These are phyloP conservation scores for Eremobia ochroleuca DNA, from an alignment of 2,888 invertebrate genomes.

Conservation along the genomic window DNA sequence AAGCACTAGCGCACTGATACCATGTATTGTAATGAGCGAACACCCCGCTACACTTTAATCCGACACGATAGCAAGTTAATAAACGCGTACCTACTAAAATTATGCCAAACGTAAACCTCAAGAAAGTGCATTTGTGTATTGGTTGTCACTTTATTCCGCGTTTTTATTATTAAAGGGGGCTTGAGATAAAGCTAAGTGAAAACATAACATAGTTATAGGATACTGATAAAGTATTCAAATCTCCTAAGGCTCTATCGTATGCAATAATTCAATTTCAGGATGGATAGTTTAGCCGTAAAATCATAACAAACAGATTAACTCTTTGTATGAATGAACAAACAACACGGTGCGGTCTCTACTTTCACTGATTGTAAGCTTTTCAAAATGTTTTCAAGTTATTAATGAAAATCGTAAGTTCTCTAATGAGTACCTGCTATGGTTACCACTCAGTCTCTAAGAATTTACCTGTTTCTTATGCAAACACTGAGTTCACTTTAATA, in stretches of 20 bases:
- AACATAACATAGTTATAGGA: neutral
- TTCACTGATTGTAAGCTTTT: conserved; percentile 14
- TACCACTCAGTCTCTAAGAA: conserved; percentile 34
- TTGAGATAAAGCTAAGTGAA: neutral
- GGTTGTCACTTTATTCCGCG: neutral
- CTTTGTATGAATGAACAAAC: conserved; percentile 11
- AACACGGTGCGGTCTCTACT: neutral
- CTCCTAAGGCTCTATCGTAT: neutral
- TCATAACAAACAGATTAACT: conserved; percentile 11
- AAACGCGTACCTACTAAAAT: neutral
- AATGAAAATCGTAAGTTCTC: conserved; percentile 39
- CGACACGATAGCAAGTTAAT: conserved; percentile 18
- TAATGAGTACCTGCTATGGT: conserved; percentile 30
- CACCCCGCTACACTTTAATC: conserved; percentile 27
- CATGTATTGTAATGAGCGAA: conserved; percentile 48
- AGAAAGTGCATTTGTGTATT: neutral
- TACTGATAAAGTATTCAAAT: conserved; percentile 1
- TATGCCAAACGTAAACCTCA: conserved; percentile 1
- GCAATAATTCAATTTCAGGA: conserved; percentile 1
- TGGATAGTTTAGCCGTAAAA: conserved; percentile 10
- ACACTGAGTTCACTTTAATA: conserved; percentile 56
- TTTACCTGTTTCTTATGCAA: conserved; percentile 51
- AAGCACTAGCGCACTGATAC: conserved; percentile 42
- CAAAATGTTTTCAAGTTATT: conserved; percentile 27
- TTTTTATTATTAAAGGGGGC: neutral